Base-by-base conservation (phyloP, 2,888 invertebrate species). In the Lepidonotus clava region DNA sequence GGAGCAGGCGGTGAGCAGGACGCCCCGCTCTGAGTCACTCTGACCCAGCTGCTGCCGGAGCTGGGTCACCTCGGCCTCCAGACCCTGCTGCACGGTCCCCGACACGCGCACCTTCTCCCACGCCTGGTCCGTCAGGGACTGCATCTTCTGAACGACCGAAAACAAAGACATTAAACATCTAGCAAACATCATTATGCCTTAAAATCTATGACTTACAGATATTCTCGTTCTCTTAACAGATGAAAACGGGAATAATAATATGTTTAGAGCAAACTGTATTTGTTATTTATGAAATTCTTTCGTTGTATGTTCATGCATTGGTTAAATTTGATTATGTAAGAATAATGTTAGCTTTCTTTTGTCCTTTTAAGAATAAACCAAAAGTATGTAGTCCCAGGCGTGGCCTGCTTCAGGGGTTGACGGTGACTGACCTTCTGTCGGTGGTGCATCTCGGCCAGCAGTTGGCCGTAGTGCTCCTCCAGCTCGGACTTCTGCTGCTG, bases 91-190 rank as follows among this genome's bases (percentile, higher is more conserved):
- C 6, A 92, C 90, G 40, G 89, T 90, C 18, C 92, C 92, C 4
- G 93, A 91, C 41, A 90, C 89, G 24, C 92, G 89, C 28, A 93
- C 91, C 88, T 92, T 93, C 89, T 93, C 93, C 92, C 92, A 93
- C 0, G 93, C 92, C 86, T 94, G 92, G 86, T 93, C 93, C 24
- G 93, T 93, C 86, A 93, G 89, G 28, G 91, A 90, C 86, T 93
- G 93, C 76, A 92, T 92, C 89, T 92, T 93, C 93, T 93, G 89
- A 0, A n/a, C 18, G 8, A 46, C 8, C 46, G 18, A 46, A 8
- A 46, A 46, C 46, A 46, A 46, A 46, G 46, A 11, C 18, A 8
- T 46, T 46, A 46, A 46, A 46, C 8, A 11, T 46, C 18, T 18
- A 46, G 18, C 8, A 11, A 46, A 46, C 18, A 11, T 46, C 18